These are phyloP conservation scores for Habroteleia sp. DNA, from an alignment of 2,888 invertebrate species.

Conservation along the genomic window DNA sequence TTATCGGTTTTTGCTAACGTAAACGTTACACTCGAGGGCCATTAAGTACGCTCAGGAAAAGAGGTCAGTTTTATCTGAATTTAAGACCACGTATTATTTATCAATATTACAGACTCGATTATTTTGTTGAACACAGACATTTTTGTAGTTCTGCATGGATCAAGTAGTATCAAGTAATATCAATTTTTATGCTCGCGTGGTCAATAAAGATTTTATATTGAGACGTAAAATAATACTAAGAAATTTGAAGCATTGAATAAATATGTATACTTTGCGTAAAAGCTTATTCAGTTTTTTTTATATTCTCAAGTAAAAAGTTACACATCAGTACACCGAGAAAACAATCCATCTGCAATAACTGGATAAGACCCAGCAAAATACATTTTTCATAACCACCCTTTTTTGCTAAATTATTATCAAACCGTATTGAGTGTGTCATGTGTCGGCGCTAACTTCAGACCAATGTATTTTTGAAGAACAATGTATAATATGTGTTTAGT, in stretches of 20 bases:
- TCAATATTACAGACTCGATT: conserved; percentile 46
- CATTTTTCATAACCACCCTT: too few species aligned
- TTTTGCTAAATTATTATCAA: too few species aligned
- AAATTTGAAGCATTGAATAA: conserved; percentile 16
- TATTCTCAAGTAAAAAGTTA: too few species aligned
- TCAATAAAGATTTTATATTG: conserved; percentile 28
- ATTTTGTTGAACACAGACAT: conserved; percentile 39
- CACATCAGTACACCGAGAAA: too few species aligned
- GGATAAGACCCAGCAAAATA: too few species aligned
- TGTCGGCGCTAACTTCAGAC: too few species aligned
- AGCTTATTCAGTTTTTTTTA: conserved; percentile 14
- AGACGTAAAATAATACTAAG: conserved; percentile 28
- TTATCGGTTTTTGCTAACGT: conserved; percentile 49
- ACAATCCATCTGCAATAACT: too few species aligned
- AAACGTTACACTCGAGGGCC: conserved; percentile 48
- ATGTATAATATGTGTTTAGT: too few species aligned
- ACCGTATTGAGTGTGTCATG: too few species aligned
- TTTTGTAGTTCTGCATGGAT: conserved; percentile 24
- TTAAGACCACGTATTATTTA: conserved; percentile 57
- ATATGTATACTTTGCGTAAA: conserved; percentile 11
- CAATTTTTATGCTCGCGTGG: conserved; percentile 29
- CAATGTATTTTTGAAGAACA: too few species aligned
- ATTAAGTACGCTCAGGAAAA: conserved; percentile 45
- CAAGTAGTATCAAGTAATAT: too few species aligned
- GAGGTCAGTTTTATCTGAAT: conserved; percentile 56